Conservation (phyloP, 2,113 vertebrate genomes). For the Elephas maximus region DNA sequence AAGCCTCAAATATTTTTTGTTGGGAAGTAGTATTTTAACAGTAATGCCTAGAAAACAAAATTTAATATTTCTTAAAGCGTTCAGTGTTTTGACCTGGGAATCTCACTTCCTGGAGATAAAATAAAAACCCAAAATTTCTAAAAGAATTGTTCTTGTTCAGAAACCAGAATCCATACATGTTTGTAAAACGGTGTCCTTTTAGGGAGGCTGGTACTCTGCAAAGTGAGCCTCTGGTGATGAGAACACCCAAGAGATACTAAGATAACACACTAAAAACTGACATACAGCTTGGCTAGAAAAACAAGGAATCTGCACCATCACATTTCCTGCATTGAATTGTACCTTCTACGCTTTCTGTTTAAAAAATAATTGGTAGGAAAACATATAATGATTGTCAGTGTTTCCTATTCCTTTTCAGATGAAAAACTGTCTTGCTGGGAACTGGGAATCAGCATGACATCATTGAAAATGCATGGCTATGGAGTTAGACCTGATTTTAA, state of each 20-base stretch:
- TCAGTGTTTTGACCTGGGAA: slow-evolving; percentile 40
- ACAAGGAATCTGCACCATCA: not conserved
- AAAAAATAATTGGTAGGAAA: slow-evolving; percentile 57
- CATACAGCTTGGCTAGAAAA: not conserved
- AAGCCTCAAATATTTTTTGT: not conserved
- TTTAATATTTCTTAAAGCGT: not conserved
- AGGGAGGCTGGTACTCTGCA: not conserved
- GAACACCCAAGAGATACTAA: not conserved
- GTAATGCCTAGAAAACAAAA: slow-evolving; percentile 34
- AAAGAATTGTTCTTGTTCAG: not conserved
- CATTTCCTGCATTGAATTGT: not conserved
- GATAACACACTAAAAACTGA: not conserved
- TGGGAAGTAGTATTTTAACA: slow-evolving; percentile 26
- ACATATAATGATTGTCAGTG: not conserved
- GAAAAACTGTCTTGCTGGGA: not conserved
- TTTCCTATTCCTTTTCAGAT: not conserved
- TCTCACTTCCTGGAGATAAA: not conserved
- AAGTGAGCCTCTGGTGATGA: not conserved
- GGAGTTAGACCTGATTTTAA: slow-evolving; percentile 21
- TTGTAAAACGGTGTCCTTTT: not conserved
- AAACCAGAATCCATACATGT: not conserved
- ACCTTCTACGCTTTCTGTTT: slow-evolving; percentile 30
- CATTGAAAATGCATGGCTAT: not conserved
- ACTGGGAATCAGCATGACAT: not conserved
- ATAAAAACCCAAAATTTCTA: not conserved